Base-by-base conservation (phyloP, 2,888 invertebrate species). In the Andrena fulva region DNA sequence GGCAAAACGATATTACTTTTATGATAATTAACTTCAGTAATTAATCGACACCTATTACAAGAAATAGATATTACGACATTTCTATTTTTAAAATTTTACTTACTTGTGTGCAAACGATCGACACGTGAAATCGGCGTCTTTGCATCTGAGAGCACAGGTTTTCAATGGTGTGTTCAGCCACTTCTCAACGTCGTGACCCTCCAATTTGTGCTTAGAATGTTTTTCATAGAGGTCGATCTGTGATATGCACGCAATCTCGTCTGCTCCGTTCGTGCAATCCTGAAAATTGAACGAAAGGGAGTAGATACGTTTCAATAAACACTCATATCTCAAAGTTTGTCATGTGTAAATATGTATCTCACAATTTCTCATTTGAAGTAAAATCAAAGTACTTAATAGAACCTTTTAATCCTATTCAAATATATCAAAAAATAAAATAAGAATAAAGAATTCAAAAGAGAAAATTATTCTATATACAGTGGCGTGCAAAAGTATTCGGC, bases 41-140 rank as follows among this genome's bases (percentile, higher is more conserved):
- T 35, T 35, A 35, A 35, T 12, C 35, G 10, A 35, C 35, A 35
- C 2, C 10, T 10, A 10, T 2, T 35, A 10, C 10, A 35, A 10
- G 35, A 35, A 35, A 10, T 10, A 35, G 8, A 10, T 42, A 42
- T 42, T 42, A 42, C 0, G 42, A 12, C 12, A 4, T 42, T 42
- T 42, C 4, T 42, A 12, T 12, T 12, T 42, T 42, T 12, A 3
- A 12, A 12, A 42, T 42, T 69, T 52, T 35, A 69, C 93, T 90
- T 90, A 95, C 95, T 95, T 94, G 90, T 95, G 96, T 84, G 95
- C 95, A 91, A 96, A 96, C 0, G 96, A 96, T 86, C 95, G 94
- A 88, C 96, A 96, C 2, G 94, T 94, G 85, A 96, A 95, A 69
- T 93, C 93, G 33, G 93, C 93, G 60, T 94, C 94, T 71, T 94